Conservation (phyloP, 2,797 vertebrate species). For the Zalophus californianus region DNA sequence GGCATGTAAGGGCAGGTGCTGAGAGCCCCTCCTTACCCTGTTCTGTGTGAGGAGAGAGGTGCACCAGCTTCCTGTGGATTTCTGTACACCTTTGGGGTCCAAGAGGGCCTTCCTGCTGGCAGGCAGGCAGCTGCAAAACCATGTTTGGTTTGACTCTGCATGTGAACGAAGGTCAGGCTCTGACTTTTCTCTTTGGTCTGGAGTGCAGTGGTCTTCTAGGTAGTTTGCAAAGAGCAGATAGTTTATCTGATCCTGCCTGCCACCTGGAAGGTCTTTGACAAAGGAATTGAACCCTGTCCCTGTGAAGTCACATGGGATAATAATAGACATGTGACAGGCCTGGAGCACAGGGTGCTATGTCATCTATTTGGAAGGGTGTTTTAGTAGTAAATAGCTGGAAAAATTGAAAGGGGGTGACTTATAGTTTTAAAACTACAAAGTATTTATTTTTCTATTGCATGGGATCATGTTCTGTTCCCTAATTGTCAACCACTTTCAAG, state of each 20-base stretch:
- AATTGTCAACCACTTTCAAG: background rate
- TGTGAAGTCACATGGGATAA: background rate
- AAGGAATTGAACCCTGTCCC: background rate
- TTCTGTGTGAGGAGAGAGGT: background rate
- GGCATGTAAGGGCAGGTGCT: fast-evolving
- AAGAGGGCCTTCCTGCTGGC: background rate
- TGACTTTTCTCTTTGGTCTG: slow-evolving; percentile 8
- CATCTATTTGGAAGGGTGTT: background rate
- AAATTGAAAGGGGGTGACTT: background rate
- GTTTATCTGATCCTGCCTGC: background rate
- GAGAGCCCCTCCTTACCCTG: background rate
- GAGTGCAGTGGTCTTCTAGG: background rate
- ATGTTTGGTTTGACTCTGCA: slow-evolving; percentile 57
- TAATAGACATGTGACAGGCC: fast-evolving
- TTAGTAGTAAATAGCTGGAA: background rate
- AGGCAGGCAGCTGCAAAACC: slow-evolving; percentile 29
- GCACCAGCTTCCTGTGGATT: background rate
- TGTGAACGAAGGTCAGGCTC: background rate
- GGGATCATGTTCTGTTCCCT: background rate
- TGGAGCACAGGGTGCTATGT: background rate
- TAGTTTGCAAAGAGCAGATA: background rate
- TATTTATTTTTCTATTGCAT: background rate
- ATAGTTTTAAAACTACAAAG: slow-evolving; percentile 2
- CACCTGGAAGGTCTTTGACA: background rate
- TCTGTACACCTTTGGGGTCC: background rate